Percentiles rank a stretch among this genome's conserved stretches.
These are phyloP conservation scores for Horisme vitalbata DNA, from an alignment of 2,888 invertebrate genomes.

Conservation along the genomic window DNA sequence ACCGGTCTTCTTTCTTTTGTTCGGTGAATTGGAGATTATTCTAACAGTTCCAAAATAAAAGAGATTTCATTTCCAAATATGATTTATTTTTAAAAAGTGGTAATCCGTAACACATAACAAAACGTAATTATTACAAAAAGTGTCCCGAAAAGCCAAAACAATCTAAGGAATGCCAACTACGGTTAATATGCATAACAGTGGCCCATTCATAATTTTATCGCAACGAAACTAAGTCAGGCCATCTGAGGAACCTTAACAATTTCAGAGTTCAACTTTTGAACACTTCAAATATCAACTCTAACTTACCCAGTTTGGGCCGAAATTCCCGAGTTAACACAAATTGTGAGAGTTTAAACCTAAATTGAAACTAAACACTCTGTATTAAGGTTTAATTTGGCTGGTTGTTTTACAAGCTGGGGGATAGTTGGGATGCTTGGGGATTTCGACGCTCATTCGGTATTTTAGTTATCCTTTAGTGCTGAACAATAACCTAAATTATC, in stretches of 20 bases:
- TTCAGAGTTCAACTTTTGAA: constrained; percentile 34
- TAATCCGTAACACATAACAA: too few species aligned
- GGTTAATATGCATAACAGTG: constrained; percentile 26
- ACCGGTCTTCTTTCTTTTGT: too few species aligned
- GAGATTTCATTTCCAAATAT: too few species aligned
- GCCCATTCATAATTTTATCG: constrained; percentile 43
- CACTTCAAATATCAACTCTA: constrained; percentile 14
- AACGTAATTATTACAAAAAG: too few species aligned
- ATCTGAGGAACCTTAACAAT: constrained; percentile 48
- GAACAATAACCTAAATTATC: constrained; percentile 48
- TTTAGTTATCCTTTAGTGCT: constrained; percentile 49
- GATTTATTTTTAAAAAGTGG: too few species aligned
- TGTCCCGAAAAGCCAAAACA: too few species aligned
- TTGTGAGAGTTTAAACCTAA: constrained; percentile 28
- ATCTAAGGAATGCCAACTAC: constrained; percentile 12
- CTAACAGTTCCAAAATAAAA: too few species aligned
- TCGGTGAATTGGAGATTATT: too few species aligned
- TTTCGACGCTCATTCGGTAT: constrained; percentile 54
- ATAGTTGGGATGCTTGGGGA: constrained; percentile 47
- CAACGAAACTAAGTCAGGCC: constrained; percentile 42
- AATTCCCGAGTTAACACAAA: constrained; percentile 6
- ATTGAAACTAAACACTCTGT: constrained; percentile 37
- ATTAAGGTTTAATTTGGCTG: constrained; percentile 46
- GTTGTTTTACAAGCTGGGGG: constrained; percentile 26
- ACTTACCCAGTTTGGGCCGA: not conserved